Base-by-base conservation (phyloP, 1,140 invertebrate genomes). In the Aleiodes sp. region DNA sequence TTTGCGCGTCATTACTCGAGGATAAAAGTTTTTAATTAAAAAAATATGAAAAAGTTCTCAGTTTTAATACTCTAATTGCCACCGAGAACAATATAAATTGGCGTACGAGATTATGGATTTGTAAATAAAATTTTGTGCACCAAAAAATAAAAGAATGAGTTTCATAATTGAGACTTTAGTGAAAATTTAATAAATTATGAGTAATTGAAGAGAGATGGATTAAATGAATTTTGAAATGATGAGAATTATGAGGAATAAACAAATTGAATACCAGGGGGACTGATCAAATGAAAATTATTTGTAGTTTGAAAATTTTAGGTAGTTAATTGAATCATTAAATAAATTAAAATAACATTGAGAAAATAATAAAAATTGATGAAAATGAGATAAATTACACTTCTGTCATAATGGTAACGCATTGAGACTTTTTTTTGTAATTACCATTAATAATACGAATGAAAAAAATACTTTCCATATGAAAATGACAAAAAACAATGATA, bases 231-330 rank as follows among this genome's bases (percentile, higher is more conserved):
- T 9, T n/a, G 10, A 35, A 35, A 6, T 35, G 10, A 35, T 35
- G 4, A 10, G 10, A 35, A 35, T 35, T 35, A 10, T 35, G 31
- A 35, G 31, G 31, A 6, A 35, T 46, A 16, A 46, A 19, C 7
- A 16, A 46, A 46, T 14, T 2, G 19, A 14, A 52, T 52, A 52
- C 26, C 46, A 52, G 1, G 41, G n/a, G 16, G 14, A 19, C 7
- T 19, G 14, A 46, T n/a, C 7, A n/a, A 46, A 46, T 46, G 19
- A n/a, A 6, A 52, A 77, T 79, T 79, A 79, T 79, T 81, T 79
- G 70, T 79, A 81, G 78, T 70, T 73, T 56, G 65, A 77, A 41
- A 76, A 75, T 69, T 26, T 60, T 79, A 80, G 75, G 70, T 80
- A 80, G 74, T 73, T 43, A 60, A 65, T 59, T 65, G 60, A 41